Evolutionary conservation across 2,888 invertebrate genomes (phyloP).

Genomic region (Phyto melanocephala): DNA sequence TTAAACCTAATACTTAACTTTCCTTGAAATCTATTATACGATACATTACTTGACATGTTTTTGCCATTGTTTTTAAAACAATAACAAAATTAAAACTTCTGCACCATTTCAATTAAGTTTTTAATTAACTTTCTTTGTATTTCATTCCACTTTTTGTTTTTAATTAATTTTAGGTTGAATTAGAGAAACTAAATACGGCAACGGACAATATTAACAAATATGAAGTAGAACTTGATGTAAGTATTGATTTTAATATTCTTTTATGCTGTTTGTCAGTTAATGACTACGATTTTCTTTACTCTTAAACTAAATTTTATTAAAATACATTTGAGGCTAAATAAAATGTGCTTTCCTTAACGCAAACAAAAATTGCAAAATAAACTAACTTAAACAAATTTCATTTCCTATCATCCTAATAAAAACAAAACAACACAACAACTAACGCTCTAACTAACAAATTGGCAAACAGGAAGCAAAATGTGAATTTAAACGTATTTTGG

Average conservation of each 20-base stretch:
- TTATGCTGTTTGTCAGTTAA: not conserved
- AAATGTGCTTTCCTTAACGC: not conserved
- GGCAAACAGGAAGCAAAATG: constrained; percentile 86
- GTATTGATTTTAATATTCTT: constrained; percentile 66
- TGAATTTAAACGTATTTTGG: constrained; percentile 88
- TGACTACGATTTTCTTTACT: not conserved
- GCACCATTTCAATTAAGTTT: not conserved
- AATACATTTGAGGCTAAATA: constrained; percentile 22
- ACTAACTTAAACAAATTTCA: not conserved
- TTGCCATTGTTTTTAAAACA: no score
- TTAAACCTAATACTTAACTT: no score
- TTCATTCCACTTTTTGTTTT: constrained; percentile 32
- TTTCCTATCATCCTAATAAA: constrained; percentile 32
- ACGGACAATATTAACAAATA: constrained; percentile 95
- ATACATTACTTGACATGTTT: no score
- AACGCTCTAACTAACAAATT: not conserved
- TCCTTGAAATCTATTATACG: no score
- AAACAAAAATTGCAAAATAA: not conserved
- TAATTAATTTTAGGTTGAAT: constrained; percentile 83
- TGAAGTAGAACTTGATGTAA: constrained; percentile 92
- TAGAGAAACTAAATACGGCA: constrained; percentile 92
- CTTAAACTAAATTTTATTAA: not conserved
- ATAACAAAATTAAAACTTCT: not conserved
- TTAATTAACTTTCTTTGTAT: constrained; percentile 14
- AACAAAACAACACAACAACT: not conserved